These are phyloP conservation scores for Eupeodes luniger DNA, from an alignment of 2,888 invertebrate species.

Conservation along the genomic window DNA sequence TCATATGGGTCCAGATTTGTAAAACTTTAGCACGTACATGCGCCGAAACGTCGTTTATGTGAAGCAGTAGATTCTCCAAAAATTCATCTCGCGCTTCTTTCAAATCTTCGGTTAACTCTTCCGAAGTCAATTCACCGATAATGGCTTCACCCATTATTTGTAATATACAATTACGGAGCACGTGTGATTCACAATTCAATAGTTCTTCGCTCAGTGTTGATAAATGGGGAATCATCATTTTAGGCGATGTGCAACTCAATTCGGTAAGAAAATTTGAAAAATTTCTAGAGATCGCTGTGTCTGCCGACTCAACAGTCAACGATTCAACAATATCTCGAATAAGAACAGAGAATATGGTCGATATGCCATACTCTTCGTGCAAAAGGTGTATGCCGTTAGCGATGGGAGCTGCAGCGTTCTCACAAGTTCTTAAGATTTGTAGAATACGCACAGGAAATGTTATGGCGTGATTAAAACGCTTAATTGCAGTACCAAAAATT, in stretches of 20 bases:
- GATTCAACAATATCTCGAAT: constrained; percentile 83
- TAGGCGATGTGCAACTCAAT: constrained; percentile 81
- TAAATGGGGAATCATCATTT: constrained; percentile 83
- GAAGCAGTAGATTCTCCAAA: constrained; percentile 91
- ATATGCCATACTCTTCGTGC: constrained; percentile 82
- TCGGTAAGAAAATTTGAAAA: constrained; percentile 83
- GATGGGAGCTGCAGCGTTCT: constrained; percentile 81
- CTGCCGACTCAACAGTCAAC: constrained; percentile 80
- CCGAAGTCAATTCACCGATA: constrained; percentile 89
- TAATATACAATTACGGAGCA: constrained; percentile 91
- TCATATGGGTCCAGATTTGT: constrained; percentile 92
- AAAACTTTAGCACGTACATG: constrained; percentile 94
- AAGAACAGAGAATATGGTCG: constrained; percentile 82
- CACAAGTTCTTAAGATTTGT: constrained; percentile 84
- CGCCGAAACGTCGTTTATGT: constrained; percentile 93
- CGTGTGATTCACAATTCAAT: constrained; percentile 86
- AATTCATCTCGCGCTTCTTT: constrained; percentile 91
- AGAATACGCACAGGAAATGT: constrained; percentile 90
- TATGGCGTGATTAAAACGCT: constrained; percentile 92
- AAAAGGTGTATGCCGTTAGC: constrained; percentile 82
- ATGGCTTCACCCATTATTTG: constrained; percentile 93
- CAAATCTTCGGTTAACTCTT: constrained; percentile 88
- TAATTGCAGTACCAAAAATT: constrained; percentile 92
- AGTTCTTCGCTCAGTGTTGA: constrained; percentile 82
- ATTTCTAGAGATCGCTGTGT: constrained; percentile 81